phyloP scores from a whole-genome alignment of 92 coral and sea anemone genomes.

The Micromussa lordhowensis region DNA sequence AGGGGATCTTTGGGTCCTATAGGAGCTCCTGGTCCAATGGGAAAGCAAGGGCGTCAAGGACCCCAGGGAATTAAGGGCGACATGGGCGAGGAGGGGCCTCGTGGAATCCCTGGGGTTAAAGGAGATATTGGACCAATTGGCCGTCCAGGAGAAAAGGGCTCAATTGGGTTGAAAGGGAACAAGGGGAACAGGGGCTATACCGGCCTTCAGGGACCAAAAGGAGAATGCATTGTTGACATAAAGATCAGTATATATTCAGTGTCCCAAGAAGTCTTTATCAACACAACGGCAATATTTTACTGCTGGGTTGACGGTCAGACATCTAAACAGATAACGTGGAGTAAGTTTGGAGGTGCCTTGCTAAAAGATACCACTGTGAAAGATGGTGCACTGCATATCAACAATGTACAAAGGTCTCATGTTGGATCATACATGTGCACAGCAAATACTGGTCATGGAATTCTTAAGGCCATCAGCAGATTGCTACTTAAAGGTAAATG shows the following conservation, averaged over 20 bases:
- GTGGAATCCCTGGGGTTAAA: conserved; percentile 37
- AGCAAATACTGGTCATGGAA: not conserved
- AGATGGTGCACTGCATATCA: not conserved
- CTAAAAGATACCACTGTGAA: not conserved
- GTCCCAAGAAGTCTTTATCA: not conserved
- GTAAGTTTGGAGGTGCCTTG: conserved; percentile 8
- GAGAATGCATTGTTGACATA: conserved; percentile 3
- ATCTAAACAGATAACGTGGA: not conserved
- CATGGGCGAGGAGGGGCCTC: conserved; percentile 48
- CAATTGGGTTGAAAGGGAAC: conserved; percentile 7
- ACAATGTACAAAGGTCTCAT: not conserved
- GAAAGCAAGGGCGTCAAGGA: conserved; percentile 53
- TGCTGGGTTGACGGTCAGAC: conserved; percentile 17
- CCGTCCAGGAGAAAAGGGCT: conserved; percentile 11
- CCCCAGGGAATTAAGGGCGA: conserved; percentile 46
- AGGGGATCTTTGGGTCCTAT: conserved; percentile 58
- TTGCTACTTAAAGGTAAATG: not conserved
- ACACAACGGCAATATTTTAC: not conserved
- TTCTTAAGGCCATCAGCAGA: not conserved
- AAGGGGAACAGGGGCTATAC: conserved; percentile 11
- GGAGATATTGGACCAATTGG: conserved; percentile 23
- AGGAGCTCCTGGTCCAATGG: conserved; percentile 50
- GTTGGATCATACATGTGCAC: conserved; percentile 22
- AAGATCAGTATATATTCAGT: not conserved
- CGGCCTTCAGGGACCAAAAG: conserved; percentile 20